phyloP scores from a whole-genome alignment of 1,140 invertebrate species.

The Drosophila bipectinata region DNA sequence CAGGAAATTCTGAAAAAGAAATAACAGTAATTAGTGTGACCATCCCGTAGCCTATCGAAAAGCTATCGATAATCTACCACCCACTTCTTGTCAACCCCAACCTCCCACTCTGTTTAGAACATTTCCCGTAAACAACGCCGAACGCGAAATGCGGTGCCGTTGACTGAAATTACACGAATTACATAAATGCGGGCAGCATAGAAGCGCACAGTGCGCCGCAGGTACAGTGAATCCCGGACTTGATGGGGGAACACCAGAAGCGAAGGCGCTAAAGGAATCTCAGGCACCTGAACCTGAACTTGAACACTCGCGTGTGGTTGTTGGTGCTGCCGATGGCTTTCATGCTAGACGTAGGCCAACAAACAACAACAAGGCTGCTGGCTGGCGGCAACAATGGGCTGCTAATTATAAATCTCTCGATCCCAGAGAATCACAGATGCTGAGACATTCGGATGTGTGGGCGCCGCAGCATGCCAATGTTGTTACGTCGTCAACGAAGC shows the following conservation, averaged over 20 bases:
- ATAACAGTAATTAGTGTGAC: neutral
- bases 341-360: slow-evolving; percentile 42
- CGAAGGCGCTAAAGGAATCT: slow-evolving; percentile 7
- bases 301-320: slow-evolving; percentile 39
- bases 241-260: neutral
- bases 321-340: slow-evolving; percentile 24
- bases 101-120: neutral
- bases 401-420: slow-evolving; percentile 78
- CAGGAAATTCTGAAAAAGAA: too few relatives aligned
- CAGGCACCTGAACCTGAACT: slow-evolving; percentile 68
- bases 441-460: slow-evolving; percentile 59
- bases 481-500: slow-evolving; percentile 58
- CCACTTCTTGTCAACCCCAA: neutral
- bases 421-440: slow-evolving; percentile 51
- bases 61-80: slow-evolving; percentile 2
- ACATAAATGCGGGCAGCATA: slow-evolving; percentile 23
- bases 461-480: slow-evolving; percentile 72
- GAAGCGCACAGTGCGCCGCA: neutral
- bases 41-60: neutral
- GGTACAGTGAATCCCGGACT: slow-evolving; percentile 12
- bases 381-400: slow-evolving; percentile 73
- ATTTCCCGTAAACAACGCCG: slow-evolving; percentile 28
- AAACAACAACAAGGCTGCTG: slow-evolving; percentile 47
- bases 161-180: slow-evolving; percentile 34
- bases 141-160: slow-evolving; percentile 4